Evolutionary conservation across 2,888 invertebrate genomes (phyloP), one percentile per base, ranked within the genome.

Genomic region (Himalopsyche anomala): DNA sequence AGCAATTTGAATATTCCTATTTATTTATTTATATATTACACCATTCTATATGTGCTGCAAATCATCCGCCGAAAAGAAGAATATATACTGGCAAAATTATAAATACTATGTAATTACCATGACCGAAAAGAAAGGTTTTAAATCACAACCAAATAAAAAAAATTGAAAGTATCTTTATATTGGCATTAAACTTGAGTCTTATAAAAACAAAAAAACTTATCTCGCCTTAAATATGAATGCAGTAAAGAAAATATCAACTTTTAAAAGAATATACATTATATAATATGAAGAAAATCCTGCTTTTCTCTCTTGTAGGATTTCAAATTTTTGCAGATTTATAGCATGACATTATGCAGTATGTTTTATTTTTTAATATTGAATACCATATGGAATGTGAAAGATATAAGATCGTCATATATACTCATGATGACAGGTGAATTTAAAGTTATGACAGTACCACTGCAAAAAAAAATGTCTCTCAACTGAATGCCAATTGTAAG

Each of bases 101-200:
- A 19, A 19, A 62, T 62, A 62, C 5, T 62, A 62, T 62, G 19
- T 62, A 62, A 62, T 62, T 62, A 62, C 62, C n/a, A 62, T 62
- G 62, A 62, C 62, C 62, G 62, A 62, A 62, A 62, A 62, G 19
- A 19, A 28, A 62, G 19, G 62, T 62, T 62, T 19, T 62, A 62
- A 62, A 62, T 62, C 62, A 62, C 62, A 62, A 62, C 62, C 62
- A 62, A 62, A 62, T n/a, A 62, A 19, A 45, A 19, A 62, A 11
- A 62, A 15, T 28, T n/a, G 62, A 62, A 62, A 6, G 6, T 62
- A 56, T 45, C 56, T 56, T 56, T 6, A 17, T 56, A n/a, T 8
- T 11, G 28, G 62, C 62, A 28, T 62, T 62, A 62, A 11, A 62
- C 15, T 56, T 0, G n/a, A 56, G 28, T 62, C 62, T 19, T 28